Percentiles rank a stretch among this genome's conserved stretches.
phyloP scores from a whole-genome alignment of 2,797 vertebrate species.

The Brachyrhaphis roseni region DNA sequence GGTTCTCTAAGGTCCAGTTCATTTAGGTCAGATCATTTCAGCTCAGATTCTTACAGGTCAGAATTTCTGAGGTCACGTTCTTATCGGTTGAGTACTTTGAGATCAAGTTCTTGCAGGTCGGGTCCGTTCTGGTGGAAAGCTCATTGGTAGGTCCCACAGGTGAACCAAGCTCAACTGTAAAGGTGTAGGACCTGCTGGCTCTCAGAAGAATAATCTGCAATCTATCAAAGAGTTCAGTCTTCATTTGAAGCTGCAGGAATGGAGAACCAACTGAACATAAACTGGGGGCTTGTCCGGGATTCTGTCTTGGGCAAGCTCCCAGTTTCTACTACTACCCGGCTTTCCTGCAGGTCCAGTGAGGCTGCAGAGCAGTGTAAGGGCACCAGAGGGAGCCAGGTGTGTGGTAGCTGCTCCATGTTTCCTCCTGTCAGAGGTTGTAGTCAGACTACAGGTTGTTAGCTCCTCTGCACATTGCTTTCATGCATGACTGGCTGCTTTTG shows the following conservation, averaged over 20 bases:
- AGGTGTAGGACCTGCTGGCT: not conserved
- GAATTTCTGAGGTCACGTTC: not conserved
- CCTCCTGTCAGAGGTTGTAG: not conserved
- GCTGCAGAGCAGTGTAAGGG: not conserved
- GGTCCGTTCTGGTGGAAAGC: not conserved
- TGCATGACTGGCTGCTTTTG: constrained; percentile 50
- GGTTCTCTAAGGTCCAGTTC: not conserved
- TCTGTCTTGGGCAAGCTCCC: not conserved
- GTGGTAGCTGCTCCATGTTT: not conserved
- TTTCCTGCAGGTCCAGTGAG: not conserved
- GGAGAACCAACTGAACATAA: not conserved
- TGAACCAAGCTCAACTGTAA: not conserved
- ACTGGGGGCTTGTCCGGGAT: not conserved
- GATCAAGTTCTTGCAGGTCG: not conserved
- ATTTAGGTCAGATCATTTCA: not conserved
- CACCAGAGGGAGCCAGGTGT: not conserved
- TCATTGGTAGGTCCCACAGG: not conserved
- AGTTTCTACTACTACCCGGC: not conserved
- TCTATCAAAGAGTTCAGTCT: not conserved
- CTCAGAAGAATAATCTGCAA: not conserved
- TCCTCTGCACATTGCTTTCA: constrained; percentile 3
- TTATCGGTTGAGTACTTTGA: not conserved
- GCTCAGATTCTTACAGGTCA: not conserved
- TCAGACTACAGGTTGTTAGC: not conserved
- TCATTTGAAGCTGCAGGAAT: not conserved